Evolutionary conservation across 2,113 vertebrate genomes (phyloP).

Genomic region (Myodes glareolus): DNA sequence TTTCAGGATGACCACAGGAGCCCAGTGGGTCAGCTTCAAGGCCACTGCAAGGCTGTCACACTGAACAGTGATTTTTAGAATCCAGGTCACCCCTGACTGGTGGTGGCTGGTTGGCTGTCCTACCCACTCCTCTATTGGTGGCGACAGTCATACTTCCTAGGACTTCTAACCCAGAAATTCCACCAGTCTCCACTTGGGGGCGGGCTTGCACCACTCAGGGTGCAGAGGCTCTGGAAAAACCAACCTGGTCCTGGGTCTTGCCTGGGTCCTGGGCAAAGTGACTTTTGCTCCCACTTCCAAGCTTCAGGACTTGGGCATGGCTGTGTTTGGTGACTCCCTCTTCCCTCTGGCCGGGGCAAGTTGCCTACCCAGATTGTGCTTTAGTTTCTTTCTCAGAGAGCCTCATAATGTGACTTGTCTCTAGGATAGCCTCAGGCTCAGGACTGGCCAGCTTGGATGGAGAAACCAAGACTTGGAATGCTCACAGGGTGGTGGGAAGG

Average conservation of each 20-base stretch:
- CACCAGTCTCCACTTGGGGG: constrained; percentile 33
- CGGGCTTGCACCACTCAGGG: not conserved
- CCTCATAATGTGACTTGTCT: not conserved
- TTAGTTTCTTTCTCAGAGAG: not conserved
- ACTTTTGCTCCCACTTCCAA: fast-evolving
- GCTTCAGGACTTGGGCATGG: not conserved
- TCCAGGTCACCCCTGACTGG: fast-evolving
- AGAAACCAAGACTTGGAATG: not conserved
- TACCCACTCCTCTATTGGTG: not conserved
- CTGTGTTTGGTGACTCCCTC: fast-evolving
- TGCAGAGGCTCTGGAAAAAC: fast-evolving
- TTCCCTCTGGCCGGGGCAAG: not conserved
- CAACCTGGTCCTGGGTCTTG: too few species aligned
- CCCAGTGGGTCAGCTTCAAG: not conserved
- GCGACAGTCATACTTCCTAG: not conserved
- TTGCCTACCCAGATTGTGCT: not conserved
- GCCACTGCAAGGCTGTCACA: not conserved
- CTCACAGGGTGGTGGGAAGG: not conserved
- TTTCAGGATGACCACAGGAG: not conserved
- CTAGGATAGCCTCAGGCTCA: not conserved
- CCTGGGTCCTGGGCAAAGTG: not conserved
- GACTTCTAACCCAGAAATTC: not conserved
- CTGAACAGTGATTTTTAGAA: not conserved
- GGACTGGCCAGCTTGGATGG: not conserved
- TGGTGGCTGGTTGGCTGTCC: not conserved